Base-by-base conservation (phyloP, 2,888 invertebrate species). In the Dryobota labecula region DNA sequence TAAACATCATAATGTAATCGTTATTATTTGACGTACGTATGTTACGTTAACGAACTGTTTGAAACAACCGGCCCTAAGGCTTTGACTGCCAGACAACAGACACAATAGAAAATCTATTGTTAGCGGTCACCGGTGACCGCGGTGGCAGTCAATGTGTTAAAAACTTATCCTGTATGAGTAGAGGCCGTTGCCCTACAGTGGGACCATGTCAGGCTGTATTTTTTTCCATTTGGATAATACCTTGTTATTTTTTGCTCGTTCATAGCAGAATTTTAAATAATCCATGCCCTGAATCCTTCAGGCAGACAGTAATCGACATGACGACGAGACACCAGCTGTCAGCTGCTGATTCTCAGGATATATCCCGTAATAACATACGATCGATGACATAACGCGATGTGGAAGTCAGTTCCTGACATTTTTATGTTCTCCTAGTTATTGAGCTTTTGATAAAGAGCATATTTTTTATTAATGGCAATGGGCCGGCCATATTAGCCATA, bases 311-410 rank as follows among this genome's bases (percentile, higher is more conserved):
- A 56, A 61, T 61, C 38, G 20, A 36, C n/a, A 27, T 43, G 51
- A 13, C 8, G 36, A 2, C 38, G 24, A n/a, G 61, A 33, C 38
- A 13, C 7, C 57, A 54, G 53, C 45, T 70, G 58, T 30, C 78
- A 78, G 45, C 66, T 78, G 78, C 24, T 47, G 9, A 24, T 70
- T 78, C 78, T 30, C 82, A 81, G 66, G 54, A 36, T 30, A 33
- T 27, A 24, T 54, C 53, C 54, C 15, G 49, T 56, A 33, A 65
- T 65, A 57, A 57, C 43, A 30, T 4, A 43, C 63, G 62, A 77
- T 78, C 78, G 77, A 76, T 78, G 38, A n/a, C 13, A 4, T 38
- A 18, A 13, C 33, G 24, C 20, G 7, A 13, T 4, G 30, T 49
- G 1, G n/a, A n/a, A 66, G 13, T 18, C 30, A 30, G 5, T 43